Evolutionary conservation across 2,888 invertebrate species (phyloP).

Genomic region (Torymus auratus): DNA sequence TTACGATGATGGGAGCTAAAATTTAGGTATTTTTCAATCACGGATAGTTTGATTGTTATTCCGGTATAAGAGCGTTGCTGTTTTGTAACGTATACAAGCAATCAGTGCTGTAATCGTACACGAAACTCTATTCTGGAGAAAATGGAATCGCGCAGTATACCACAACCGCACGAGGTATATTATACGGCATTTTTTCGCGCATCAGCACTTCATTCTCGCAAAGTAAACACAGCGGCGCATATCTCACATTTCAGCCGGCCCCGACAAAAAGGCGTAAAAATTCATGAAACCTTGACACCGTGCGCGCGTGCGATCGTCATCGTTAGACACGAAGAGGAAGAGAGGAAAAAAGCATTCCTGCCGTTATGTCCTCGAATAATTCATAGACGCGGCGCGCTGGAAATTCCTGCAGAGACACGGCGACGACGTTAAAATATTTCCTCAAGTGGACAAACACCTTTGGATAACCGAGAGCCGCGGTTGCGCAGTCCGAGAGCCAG

Average conservation of each 20-base stretch:
- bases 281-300: constrained; percentile 14
- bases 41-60: no score
- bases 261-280: neutral
- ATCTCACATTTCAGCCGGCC: constrained; percentile 26
- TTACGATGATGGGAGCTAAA: no score
- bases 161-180: no score
- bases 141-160: no score
- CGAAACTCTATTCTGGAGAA: no score
- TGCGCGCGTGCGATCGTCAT: neutral
- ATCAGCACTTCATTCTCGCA: neutral
- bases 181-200: no score
- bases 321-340: neutral
- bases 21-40: no score
- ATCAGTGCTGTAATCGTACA: no score
- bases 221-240: constrained; percentile 36
- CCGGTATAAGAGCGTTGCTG: no score
- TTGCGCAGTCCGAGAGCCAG: neutral
- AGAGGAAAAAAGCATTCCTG: constrained; percentile 15
- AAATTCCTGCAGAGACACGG: constrained; percentile 9
- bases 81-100: no score
- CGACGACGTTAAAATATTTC: constrained; percentile 18
- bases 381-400: constrained; percentile 6
- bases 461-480: neutral
- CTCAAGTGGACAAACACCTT: constrained; percentile 40
- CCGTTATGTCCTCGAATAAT: constrained; percentile 38